Percentiles rank a stretch among this genome's conserved stretches.
phyloP scores from a whole-genome alignment of 2,113 vertebrate genomes.

The Rhadina sibilatrix region DNA sequence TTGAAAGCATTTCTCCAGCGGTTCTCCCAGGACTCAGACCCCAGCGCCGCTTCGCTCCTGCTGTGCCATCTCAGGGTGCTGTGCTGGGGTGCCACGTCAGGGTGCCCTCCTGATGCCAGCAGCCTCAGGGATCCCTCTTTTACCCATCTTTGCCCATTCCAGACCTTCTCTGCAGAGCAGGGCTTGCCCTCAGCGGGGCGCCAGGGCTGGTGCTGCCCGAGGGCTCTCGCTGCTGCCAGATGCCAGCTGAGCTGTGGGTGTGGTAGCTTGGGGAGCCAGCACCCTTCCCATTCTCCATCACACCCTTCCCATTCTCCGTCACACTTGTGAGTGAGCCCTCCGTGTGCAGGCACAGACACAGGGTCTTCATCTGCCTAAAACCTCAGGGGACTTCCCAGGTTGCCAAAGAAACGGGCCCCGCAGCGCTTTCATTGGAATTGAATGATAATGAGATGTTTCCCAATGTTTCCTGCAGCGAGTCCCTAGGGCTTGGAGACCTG shows the following conservation, averaged over 20 bases:
- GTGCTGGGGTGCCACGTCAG: accelerated
- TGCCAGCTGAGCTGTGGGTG: neutral
- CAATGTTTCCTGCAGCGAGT: accelerated
- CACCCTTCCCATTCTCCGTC: accelerated
- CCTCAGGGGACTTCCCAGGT: neutral
- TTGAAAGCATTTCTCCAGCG: neutral
- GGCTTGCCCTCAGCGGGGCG: neutral
- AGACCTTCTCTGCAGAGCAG: neutral
- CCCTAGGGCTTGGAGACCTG: neutral
- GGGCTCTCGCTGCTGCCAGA: neutral
- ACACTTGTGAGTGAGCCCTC: neutral
- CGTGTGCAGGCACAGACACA: accelerated
- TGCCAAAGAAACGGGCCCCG: neutral
- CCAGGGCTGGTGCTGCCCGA: accelerated
- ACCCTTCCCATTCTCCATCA: neutral
- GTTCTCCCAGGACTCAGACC: neutral
- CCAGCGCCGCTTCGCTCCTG: accelerated
- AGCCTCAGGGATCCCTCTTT: neutral
- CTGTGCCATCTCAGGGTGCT: neutral
- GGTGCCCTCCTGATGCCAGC: neutral
- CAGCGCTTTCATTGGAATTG: neutral
- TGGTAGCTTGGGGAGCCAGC: neutral
- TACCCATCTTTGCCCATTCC: accelerated
- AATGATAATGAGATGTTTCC: neutral
- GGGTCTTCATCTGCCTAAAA: neutral